Base-by-base conservation (phyloP, 2,888 invertebrate genomes). In the Epistrophella euchroma region DNA sequence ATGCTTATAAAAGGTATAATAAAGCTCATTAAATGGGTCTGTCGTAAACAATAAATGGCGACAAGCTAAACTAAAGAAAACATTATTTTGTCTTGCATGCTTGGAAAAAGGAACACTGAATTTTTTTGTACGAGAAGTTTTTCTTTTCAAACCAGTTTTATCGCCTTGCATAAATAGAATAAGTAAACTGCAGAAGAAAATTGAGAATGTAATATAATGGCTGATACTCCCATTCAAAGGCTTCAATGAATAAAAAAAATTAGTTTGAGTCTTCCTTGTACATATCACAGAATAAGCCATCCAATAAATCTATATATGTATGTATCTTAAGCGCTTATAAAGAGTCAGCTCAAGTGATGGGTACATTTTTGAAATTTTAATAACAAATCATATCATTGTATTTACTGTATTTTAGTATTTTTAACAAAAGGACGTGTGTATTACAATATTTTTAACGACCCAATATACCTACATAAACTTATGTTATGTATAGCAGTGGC, bases 11-110 rank as follows among this genome's bases (percentile, higher is more conserved):
- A 66, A 47, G 66, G 66, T 47, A 32, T 66, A 56, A 47, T 66
- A 66, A 47, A 66, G 66, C 66, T 66, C 66, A 66, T 66, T 66
- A 66, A 66, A 66, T 66, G 10, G 35, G 45, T 66, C 47, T 66
- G 35, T 47, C 66, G 66, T 66, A 66, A 66, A 47, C 66, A 66
- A 66, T 66, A 66, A 66, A 66, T 66, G 47, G 66, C 47, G 66
- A 66, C 66, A 66, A 47, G 47, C 28, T 47, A 47, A 43, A 45
- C 22, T 62, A 32, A 32, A 43, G n/a, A 7, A 5, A 43, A 25
- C 25, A 28, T 11, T 45, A 22, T 25, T 40, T 13, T 15, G 3
- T 15, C 25, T 28, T 43, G 2, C n/a, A 25, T n/a, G 25, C 37
- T 40, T 19, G 15, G 15, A 0, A 10, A 0, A 4, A 62, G 40